phyloP scores from a whole-genome alignment of 2,797 vertebrate species.

The Pseudochaenichthys georgianus region DNA sequence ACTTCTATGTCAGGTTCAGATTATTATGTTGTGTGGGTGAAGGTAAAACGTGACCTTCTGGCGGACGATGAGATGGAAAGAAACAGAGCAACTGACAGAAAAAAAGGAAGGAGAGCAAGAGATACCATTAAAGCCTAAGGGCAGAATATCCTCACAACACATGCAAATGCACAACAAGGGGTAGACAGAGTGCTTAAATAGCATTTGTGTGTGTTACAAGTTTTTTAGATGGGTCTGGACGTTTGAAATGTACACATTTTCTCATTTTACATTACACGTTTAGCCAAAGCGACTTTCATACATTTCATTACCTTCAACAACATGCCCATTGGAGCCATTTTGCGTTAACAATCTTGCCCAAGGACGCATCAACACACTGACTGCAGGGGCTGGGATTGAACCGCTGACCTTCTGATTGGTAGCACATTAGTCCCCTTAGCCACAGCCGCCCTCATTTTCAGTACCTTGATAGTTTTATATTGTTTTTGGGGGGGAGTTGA shows the following conservation, averaged over 20 bases:
- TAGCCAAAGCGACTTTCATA: too few species aligned
- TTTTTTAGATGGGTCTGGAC: neutral
- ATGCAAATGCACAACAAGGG: constrained; percentile 23
- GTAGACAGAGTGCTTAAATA: constrained; percentile 5
- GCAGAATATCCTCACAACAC: constrained; percentile 48
- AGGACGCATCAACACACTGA: too few species aligned
- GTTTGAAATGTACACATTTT: neutral
- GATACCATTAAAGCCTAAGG: constrained; percentile 43
- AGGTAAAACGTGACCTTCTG: constrained; percentile 68
- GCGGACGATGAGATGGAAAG: constrained; percentile 40
- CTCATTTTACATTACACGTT: neutral
- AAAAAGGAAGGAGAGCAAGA: constrained; percentile 2
- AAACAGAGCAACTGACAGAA: constrained; percentile 38
- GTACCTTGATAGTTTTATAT: too few species aligned
- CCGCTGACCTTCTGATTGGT: too few species aligned
- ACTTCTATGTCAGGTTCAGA: constrained; percentile 49
- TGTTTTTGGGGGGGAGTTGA: too few species aligned
- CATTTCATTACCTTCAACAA: too few species aligned
- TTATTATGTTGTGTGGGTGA: constrained; percentile 62
- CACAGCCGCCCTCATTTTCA: too few species aligned
- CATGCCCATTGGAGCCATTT: too few species aligned
- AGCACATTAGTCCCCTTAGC: too few species aligned
- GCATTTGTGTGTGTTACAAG: neutral
- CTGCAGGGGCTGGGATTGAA: too few species aligned
- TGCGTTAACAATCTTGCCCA: too few species aligned